Evolutionary conservation across 2,113 vertebrate genomes (phyloP), one percentile per base, ranked within the genome.

Genomic region (Aspidoscelis tigris): DNA sequence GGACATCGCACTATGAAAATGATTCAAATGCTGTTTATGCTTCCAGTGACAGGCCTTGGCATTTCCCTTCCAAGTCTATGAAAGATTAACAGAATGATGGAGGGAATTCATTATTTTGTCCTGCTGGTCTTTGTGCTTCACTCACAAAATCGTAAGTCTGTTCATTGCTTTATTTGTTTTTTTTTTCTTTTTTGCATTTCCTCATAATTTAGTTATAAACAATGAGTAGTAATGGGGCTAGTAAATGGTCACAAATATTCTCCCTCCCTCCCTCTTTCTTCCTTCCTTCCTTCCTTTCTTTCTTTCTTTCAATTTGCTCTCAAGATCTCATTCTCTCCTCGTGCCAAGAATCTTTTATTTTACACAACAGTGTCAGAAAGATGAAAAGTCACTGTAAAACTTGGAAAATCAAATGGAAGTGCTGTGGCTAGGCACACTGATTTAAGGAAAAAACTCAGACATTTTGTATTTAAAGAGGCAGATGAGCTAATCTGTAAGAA

Each of bases 1-100:
- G 14, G 9, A 18, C 1, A 43, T 26, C 0, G 58, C 20, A 0
- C 79, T 70, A 68, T 16, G 12, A 78, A 76, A 33, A 65, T 2
- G 2, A 64, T 79, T 92, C 82, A 88, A 78, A 66, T 39, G 1
- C 33, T 90, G 65, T 78, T 91, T 55, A 71, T 80, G 69, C 85
- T 76, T 78, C 43, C 78, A 65, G 77, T 5, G 16, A 1, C 10
- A 85, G 47, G 12, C 43, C 73, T 71, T 84, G 65, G 43, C 24
- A 4, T 82, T 85, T 87, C 44, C 11, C 82, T 18, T 87, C 26
- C 64, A 87, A 70, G 78, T 20, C 75, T 79, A 50, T 85, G 80
- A 64, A 86, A 85, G 84, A 88, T 79, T 16, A 78, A 76, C 66
- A 26, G 24, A 10, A n/a, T 68, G 26, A 26, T 68, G 66, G 66